Evolutionary conservation across 2,888 invertebrate species (phyloP).

Genomic region (Acrobasis repandana): DNA sequence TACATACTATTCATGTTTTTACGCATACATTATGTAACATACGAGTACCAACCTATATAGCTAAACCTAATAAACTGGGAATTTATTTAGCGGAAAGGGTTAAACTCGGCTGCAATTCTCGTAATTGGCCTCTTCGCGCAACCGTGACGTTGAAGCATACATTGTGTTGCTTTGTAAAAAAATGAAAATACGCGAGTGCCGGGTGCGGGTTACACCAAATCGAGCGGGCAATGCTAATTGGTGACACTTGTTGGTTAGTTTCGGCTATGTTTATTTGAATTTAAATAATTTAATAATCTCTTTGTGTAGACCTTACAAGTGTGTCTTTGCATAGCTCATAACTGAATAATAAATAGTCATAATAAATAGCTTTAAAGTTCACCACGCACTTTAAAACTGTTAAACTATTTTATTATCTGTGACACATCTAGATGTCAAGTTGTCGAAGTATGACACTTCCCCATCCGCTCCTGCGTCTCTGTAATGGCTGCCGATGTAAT

Average conservation of each 20-base stretch:
- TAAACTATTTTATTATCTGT: no score
- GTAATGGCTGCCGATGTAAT: no score
- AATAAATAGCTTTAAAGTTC: no score
- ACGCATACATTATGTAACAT: not conserved
- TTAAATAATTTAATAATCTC: not conserved
- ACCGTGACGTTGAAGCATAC: constrained; percentile 15
- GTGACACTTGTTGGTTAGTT: constrained; percentile 12
- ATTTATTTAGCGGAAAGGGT: constrained; percentile 20
- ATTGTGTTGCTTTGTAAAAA: constrained; percentile 17
- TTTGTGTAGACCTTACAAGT: no score
- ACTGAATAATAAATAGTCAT: no score
- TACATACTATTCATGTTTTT: no score
- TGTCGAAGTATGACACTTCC: no score
- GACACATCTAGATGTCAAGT: no score
- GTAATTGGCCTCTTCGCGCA: constrained; percentile 22
- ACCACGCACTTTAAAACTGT: no score
- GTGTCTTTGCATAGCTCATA: no score
- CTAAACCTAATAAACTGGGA: constrained; percentile 17
- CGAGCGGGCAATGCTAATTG: constrained; percentile 15
- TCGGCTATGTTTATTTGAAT: constrained; percentile 1
- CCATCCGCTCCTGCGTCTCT: no score
- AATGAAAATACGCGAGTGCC: constrained; percentile 8
- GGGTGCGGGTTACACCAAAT: constrained; percentile 3
- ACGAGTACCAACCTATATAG: not conserved
- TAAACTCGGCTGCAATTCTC: constrained; percentile 15